These are phyloP conservation scores for Drusus annulatus DNA, from an alignment of 1,140 invertebrate genomes.

Conservation along the genomic window DNA sequence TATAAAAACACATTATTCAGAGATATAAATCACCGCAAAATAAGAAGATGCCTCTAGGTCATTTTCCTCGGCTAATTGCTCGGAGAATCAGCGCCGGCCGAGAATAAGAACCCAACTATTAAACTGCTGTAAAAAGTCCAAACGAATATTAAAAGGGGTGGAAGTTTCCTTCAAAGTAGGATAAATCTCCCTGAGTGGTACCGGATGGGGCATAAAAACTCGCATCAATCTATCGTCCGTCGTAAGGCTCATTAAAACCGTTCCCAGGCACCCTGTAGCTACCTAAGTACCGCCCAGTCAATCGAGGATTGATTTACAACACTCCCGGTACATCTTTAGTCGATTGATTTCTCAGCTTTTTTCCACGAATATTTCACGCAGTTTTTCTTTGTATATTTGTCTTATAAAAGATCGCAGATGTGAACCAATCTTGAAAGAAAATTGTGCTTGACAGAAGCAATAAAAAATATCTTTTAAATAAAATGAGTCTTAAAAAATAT, in stretches of 20 bases:
- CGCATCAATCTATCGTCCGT: slow-evolving; percentile 49
- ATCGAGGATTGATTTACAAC: slow-evolving; percentile 53
- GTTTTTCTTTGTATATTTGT: not conserved
- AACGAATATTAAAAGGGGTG: slow-evolving; percentile 25
- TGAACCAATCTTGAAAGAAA: not conserved
- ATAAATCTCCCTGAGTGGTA: slow-evolving; percentile 36
- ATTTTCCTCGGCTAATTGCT: slow-evolving; percentile 2
- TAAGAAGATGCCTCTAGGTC: too few species aligned
- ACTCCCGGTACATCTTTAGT: slow-evolving; percentile 52
- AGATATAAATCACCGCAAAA: too few species aligned
- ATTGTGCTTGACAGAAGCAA: not conserved
- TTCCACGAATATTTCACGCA: not conserved
- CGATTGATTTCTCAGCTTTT: slow-evolving; percentile 46
- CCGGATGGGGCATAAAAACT: slow-evolving; percentile 43
- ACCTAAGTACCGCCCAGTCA: not conserved
- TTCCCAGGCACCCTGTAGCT: slow-evolving; percentile 14
- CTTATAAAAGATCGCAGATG: not conserved
- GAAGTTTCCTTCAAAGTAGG: slow-evolving; percentile 15
- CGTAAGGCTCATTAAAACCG: slow-evolving; percentile 33
- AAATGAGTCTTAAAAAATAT: too few species aligned
- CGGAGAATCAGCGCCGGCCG: slow-evolving; percentile 14
- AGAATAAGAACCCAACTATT: not conserved
- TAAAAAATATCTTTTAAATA: too few species aligned
- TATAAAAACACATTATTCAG: too few species aligned
- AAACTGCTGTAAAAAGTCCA: slow-evolving; percentile 33